A percentile compares a stretch with the other conserved stretches of the same genome.
These are phyloP conservation scores for Patella vulgata DNA, from an alignment of 1,140 invertebrate species.

Conservation along the genomic window DNA sequence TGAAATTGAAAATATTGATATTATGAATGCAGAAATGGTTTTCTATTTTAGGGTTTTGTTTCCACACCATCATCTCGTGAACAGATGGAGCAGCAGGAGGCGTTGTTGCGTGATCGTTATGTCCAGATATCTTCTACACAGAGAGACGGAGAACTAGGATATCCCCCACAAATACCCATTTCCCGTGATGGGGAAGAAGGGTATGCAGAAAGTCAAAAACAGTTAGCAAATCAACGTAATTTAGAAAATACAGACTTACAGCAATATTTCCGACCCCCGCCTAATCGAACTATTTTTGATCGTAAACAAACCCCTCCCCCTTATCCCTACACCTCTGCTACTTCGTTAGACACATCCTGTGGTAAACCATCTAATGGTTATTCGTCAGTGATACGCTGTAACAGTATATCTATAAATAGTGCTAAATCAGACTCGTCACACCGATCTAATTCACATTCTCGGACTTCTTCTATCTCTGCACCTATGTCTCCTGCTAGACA, in stretches of 20 bases:
- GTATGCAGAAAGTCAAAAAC: conserved; percentile 71
- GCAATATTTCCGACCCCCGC: conserved; percentile 76
- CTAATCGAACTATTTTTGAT: conserved; percentile 77
- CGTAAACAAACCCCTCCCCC: conserved; percentile 74
- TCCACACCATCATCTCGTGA: conserved; percentile 33
- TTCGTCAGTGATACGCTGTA: conserved; percentile 8
- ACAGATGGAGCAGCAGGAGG: conserved; percentile 40
- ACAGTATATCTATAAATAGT: conserved; percentile 8
- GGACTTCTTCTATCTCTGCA: conserved; percentile 1
- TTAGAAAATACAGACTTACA: conserved; percentile 71
- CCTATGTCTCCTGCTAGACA: not conserved
- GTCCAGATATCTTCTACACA: conserved; percentile 70
- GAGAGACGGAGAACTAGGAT: conserved; percentile 69
- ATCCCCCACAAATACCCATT: conserved; percentile 75
- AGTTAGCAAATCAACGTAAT: conserved; percentile 74
- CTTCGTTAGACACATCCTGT: conserved; percentile 6
- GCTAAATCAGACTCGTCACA: not conserved
- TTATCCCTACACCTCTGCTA: conserved; percentile 68
- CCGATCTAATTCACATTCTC: conserved; percentile 2
- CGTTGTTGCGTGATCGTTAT: conserved; percentile 70
- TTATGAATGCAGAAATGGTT: too few relatives aligned
- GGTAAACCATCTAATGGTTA: conserved; percentile 1
- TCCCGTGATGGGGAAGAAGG: conserved; percentile 76
- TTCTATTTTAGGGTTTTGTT: conserved; percentile 10
- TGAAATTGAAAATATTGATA: too few relatives aligned